Base-by-base conservation (phyloP, 2,113 vertebrate genomes). In the Ictalurus punctatus region DNA sequence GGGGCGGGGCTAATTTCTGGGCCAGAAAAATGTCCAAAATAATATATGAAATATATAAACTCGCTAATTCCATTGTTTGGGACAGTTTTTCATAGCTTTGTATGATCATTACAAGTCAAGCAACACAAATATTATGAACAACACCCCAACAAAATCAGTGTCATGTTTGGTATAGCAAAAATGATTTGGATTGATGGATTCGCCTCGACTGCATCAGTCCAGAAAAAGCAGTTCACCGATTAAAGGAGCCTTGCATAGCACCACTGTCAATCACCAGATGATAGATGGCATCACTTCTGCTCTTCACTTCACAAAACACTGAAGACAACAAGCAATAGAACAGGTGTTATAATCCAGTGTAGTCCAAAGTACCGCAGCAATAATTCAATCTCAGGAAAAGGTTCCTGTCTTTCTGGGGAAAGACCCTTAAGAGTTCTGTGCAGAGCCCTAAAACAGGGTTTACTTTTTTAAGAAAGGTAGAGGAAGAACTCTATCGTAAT, bases 111-210 rank as follows among this genome's bases (percentile, higher is more conserved):
- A 40, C 19, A 44, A 2, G 37, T 74, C 7, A 40, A 40, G 19
- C 17, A 6, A 30, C 14, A 71, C 4, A 65, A 71, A 37, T 74
- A 40, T 71, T 9, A 71, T 1, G 67, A 6, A 14, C n/a, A 74
- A 3, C 34, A 23, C 16, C 21, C 3, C 21, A 76, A 5, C 37
- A 76, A 76, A 44, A 44, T 44, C 37, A 44, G 40, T 76, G 73
- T 23, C 19, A 44, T 76, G 21, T 44, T 12, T 10, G 8, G 21
- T 44, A 3, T 23, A 44, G 21, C 14, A 16, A 16, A 80, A 54
- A 52, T 23, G 40, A 48, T 78, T 2, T 83, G 27, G 93, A 94
- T 91, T 91, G 93, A 95, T 94, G 80, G 92, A 90, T 93, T 94
- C 92, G 91, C 91, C 87, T 83, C 82, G 65, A 78, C 67, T 58